Evolutionary conservation across 2,113 vertebrate genomes (phyloP).

Genomic region (Empidonax alnorum): DNA sequence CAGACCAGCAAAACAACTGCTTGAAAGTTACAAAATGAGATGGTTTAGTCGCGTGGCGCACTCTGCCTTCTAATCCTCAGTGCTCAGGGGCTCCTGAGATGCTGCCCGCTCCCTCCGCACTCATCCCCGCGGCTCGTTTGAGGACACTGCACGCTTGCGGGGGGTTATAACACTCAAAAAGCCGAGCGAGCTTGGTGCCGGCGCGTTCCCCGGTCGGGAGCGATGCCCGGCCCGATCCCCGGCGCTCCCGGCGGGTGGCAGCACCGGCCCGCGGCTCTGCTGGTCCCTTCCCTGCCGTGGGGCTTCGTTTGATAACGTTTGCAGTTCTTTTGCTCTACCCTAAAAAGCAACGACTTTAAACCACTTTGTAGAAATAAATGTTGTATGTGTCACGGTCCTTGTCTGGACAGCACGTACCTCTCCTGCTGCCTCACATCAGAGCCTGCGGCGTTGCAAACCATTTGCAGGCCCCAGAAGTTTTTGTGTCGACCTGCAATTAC

Average conservation of each 20-base stretch:
- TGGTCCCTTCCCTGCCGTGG: fast-evolving
- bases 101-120: fast-evolving
- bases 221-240: neutral
- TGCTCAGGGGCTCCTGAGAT: neutral
- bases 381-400: fast-evolving
- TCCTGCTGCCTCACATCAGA: neutral
- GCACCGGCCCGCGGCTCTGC: neutral
- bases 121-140: neutral
- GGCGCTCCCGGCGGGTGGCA: neutral
- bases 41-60: neutral
- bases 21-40: neutral
- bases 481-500: neutral
- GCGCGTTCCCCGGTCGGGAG: fast-evolving
- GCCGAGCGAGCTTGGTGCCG: fast-evolving
- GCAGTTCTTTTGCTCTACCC: neutral
- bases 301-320: fast-evolving
- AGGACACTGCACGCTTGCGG: neutral
- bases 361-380: neutral
- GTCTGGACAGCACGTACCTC: neutral
- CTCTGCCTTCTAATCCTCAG: neutral
- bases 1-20: neutral
- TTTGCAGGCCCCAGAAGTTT: fast-evolving
- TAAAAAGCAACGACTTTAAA: neutral
- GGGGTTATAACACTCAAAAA: too few species aligned
- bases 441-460: neutral